A percentile compares a stretch with the other conserved stretches of the same genome.
phyloP scores from a whole-genome alignment of 1,140 invertebrate genomes.

The Drosophila ananassae region DNA sequence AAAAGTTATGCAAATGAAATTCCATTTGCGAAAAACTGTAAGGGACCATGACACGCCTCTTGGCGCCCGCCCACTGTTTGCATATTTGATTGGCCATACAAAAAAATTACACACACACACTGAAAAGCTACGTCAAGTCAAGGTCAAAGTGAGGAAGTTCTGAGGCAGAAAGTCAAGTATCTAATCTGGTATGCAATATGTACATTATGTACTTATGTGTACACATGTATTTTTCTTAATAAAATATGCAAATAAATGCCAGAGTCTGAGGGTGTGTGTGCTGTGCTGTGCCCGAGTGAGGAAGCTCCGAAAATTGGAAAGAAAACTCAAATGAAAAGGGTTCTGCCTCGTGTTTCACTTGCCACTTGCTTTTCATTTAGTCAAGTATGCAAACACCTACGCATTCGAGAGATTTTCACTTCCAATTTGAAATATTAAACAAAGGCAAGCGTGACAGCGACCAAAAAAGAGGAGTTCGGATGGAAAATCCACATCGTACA shows the following conservation, averaged over 20 bases:
- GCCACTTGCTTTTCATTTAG: constrained; percentile 41
- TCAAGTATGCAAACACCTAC: constrained; percentile 28
- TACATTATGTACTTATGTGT: constrained; percentile 40
- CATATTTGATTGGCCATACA: constrained; percentile 79
- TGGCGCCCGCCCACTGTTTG: constrained; percentile 57
- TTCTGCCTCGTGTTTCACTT: constrained; percentile 32
- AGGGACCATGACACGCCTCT: constrained; percentile 28
- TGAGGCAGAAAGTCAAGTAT: constrained; percentile 43
- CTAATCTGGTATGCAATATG: constrained; percentile 48
- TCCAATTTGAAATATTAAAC: constrained; percentile 71
- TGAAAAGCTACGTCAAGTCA: constrained; percentile 30
- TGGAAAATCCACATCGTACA: constrained; percentile 5
- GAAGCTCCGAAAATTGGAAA: constrained; percentile 36
- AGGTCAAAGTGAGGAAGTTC: constrained; percentile 56
- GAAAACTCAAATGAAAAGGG: constrained; percentile 42
- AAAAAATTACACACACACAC: constrained; percentile 48
- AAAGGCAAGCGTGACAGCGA: constrained; percentile 42
- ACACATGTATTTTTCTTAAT: constrained; percentile 35
- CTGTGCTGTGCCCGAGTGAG: neutral
- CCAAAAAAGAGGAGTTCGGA: neutral
- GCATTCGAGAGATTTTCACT: constrained; percentile 39
- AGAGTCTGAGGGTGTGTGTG: neutral
- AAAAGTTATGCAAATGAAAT: constrained; percentile 76
- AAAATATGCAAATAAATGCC: constrained; percentile 75
- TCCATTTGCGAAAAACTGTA: constrained; percentile 53